phyloP scores from a whole-genome alignment of 2,113 vertebrate species.

The Megaleporinus macrocephalus region DNA sequence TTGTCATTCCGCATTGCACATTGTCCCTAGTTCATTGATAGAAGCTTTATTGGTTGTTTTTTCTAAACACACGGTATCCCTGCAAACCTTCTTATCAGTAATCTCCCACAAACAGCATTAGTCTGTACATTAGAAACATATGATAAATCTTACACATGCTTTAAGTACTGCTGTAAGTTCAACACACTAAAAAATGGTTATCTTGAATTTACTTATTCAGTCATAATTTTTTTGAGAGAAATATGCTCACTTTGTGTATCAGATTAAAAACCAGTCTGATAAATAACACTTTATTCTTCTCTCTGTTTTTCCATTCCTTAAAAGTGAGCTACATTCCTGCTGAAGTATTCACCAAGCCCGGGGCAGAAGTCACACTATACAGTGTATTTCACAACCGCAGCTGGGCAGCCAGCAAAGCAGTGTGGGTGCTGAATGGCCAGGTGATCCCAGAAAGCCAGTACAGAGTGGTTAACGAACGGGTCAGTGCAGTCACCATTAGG shows the following conservation, averaged over 20 bases:
- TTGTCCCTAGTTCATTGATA: neutral
- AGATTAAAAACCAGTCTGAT: neutral
- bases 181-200: no score
- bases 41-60: neutral
- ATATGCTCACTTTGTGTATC: neutral
- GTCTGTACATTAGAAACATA: neutral
- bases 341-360: conserved; percentile 76
- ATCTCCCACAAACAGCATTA: neutral
- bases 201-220: no score
- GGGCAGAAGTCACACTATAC: conserved; percentile 83
- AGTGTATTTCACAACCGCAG: conserved; percentile 83
- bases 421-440: conserved; percentile 85
- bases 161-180: no score
- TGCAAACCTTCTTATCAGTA: neutral
- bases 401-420: conserved; percentile 72
- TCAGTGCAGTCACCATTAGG: conserved; percentile 79
- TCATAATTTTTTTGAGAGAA: no score
- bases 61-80: neutral
- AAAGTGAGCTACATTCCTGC: conserved; percentile 88
- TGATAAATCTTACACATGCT: no score
- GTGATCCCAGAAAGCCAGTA: conserved; percentile 81
- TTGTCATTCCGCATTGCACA: neutral
- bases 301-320: conserved; percentile 53
- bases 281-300: neutral
- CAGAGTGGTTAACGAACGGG: conserved; percentile 71